Percentiles rank a stretch among this genome's conserved stretches.
Evolutionary conservation across 2,797 vertebrate genomes (phyloP).

Genomic region (Mallotus villosus): DNA sequence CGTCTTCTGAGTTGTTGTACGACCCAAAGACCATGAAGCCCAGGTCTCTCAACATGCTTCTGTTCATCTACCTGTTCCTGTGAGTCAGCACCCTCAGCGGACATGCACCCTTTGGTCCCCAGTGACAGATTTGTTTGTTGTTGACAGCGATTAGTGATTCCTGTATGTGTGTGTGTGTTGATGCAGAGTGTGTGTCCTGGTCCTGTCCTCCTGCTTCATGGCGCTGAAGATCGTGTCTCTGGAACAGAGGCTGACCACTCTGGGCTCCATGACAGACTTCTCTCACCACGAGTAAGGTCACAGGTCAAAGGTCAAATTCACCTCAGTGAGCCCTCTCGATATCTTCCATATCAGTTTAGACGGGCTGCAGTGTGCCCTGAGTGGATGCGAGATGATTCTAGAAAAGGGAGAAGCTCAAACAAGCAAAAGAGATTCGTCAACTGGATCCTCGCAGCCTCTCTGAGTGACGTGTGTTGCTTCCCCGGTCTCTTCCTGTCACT

Average conservation of each 20-base stretch:
- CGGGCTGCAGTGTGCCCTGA: too few species aligned
- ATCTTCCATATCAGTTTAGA: too few species aligned
- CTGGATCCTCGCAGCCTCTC: too few species aligned
- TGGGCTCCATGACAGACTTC: slow-evolving; percentile 75
- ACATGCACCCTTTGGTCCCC: neutral
- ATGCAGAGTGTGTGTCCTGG: slow-evolving; percentile 83
- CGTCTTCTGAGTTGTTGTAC: slow-evolving; percentile 55
- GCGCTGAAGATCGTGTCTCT: slow-evolving; percentile 84
- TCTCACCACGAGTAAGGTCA: slow-evolving; percentile 77
- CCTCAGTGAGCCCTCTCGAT: neutral
- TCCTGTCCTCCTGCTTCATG: slow-evolving; percentile 91
- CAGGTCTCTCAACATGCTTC: slow-evolving; percentile 79
- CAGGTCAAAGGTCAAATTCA: neutral
- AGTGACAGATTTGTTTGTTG: neutral
- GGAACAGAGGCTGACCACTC: slow-evolving; percentile 81
- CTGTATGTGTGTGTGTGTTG: slow-evolving; percentile 17
- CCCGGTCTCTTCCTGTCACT: slow-evolving; percentile 16
- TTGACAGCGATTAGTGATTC: neutral
- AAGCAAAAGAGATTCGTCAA: too few species aligned
- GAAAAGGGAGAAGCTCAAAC: too few species aligned
- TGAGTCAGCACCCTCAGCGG: slow-evolving; percentile 69
- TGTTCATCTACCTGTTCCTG: slow-evolving; percentile 86
- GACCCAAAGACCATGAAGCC: slow-evolving; percentile 70
- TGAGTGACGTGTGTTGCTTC: too few species aligned
- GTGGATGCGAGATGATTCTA: too few species aligned